These are phyloP conservation scores for Helleia helle DNA, from an alignment of 2,888 invertebrate genomes.

Conservation along the genomic window DNA sequence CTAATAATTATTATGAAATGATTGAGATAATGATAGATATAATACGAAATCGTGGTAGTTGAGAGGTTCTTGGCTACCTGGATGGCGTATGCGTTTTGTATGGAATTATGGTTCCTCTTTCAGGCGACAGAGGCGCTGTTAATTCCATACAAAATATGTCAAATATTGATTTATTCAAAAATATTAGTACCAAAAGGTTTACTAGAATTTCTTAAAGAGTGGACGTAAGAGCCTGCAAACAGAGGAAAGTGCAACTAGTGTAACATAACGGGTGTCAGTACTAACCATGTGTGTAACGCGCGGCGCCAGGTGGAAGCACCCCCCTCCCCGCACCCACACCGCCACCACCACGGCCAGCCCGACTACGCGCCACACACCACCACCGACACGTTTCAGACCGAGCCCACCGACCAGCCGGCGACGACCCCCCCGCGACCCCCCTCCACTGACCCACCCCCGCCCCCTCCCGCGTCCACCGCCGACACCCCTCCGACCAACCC, in stretches of 20 bases:
- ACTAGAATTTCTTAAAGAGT: no score
- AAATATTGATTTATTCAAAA: no score
- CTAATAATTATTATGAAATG: no score
- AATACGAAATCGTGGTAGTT: no score
- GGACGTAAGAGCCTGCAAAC: background rate
- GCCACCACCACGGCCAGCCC: constrained; percentile 62
- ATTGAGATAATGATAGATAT: no score
- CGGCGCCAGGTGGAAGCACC: constrained; percentile 43
- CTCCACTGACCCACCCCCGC: constrained; percentile 19
- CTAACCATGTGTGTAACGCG: constrained; percentile 61
- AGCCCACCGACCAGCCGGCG: constrained; percentile 41
- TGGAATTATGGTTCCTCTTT: no score
- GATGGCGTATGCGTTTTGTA: no score
- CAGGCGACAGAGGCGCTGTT: no score
- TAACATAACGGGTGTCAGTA: constrained; percentile 42
- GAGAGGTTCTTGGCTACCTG: no score
- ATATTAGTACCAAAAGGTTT: no score
- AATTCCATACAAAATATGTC: no score
- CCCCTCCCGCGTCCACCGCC: constrained; percentile 23
- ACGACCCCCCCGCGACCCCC: constrained; percentile 26
- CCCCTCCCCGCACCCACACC: constrained; percentile 50
- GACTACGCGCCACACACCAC: constrained; percentile 52
- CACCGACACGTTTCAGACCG: constrained; percentile 65
- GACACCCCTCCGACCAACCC: constrained; percentile 18
- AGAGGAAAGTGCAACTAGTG: background rate